Percentiles rank a stretch among this genome's conserved stretches.
Evolutionary conservation across 2,797 vertebrate genomes (phyloP).

Genomic region (Garrulus glandarius): DNA sequence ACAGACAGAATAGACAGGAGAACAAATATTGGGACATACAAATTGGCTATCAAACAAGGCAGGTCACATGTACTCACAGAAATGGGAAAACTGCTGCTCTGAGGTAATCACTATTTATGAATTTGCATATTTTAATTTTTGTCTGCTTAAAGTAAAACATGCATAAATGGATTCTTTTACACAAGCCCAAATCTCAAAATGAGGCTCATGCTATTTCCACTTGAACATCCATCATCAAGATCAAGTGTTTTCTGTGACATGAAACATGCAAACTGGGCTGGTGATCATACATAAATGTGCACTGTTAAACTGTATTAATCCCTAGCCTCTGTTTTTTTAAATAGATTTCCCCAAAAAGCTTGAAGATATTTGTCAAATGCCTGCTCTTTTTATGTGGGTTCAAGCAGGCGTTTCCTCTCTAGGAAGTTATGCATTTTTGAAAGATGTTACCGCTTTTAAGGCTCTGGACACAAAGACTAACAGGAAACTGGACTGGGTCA

Average conservation of each 20-base stretch:
- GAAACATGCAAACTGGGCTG: not conserved
- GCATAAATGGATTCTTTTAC: not conserved
- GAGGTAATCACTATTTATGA: conserved; percentile 77
- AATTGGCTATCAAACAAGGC: conserved; percentile 91
- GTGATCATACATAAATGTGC: not conserved
- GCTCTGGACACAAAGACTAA: not conserved
- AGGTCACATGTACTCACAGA: conserved; percentile 88
- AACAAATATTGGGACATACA: conserved; percentile 94
- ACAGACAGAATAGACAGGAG: conserved; percentile 91
- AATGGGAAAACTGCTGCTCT: conserved; percentile 84
- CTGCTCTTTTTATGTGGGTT: not conserved
- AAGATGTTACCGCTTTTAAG: not conserved
- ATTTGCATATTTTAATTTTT: not conserved
- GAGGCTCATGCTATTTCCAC: accelerated
- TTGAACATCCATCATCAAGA: not conserved
- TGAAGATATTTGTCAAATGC: not conserved
- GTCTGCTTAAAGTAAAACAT: not conserved
- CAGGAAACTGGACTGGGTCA: not conserved
- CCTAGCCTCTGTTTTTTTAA: not conserved
- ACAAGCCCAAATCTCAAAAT: not conserved
- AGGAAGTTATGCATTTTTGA: not conserved
- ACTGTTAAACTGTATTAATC: not conserved
- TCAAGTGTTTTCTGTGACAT: not conserved
- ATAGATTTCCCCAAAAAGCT: not conserved
- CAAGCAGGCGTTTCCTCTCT: not conserved